Evolutionary conservation across 2,888 invertebrate species (phyloP).

Genomic region (Ophioninae sp.): DNA sequence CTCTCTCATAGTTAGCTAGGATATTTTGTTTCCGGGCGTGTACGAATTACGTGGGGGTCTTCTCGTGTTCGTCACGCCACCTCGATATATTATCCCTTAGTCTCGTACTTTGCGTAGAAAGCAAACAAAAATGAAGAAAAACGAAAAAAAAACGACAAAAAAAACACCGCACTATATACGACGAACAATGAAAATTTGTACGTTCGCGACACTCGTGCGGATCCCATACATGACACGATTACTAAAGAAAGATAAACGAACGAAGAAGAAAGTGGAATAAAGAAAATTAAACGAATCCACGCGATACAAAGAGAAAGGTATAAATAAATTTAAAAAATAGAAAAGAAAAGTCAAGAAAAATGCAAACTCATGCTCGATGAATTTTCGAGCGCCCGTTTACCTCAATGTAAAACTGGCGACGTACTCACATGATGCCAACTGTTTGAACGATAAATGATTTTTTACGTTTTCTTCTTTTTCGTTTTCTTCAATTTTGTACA

Average conservation of each 20-base stretch:
- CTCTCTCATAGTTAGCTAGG: slow-evolving; percentile 71
- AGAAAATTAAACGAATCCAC: slow-evolving; percentile 14
- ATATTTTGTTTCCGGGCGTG: slow-evolving; percentile 60
- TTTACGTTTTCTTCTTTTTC: too few relatives aligned
- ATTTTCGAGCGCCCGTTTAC: slow-evolving; percentile 1
- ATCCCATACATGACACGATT: slow-evolving; percentile 43
- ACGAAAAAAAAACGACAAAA: too few relatives aligned
- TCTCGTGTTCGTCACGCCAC: slow-evolving; percentile 13
- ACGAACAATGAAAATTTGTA: slow-evolving; percentile 16
- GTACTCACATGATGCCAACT: slow-evolving; percentile 62
- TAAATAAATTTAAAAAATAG: background rate
- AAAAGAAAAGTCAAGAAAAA: too few relatives aligned
- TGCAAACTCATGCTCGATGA: slow-evolving; percentile 26
- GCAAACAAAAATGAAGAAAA: slow-evolving; percentile 15
- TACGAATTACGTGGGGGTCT: slow-evolving; percentile 48
- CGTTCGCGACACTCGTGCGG: slow-evolving; percentile 21
- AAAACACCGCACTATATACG: slow-evolving; percentile 19
- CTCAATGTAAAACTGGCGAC: slow-evolving; percentile 25
- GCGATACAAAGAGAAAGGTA: slow-evolving; percentile 12
- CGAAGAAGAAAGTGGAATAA: slow-evolving; percentile 5
- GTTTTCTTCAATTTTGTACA: background rate
- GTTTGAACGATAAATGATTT: slow-evolving; percentile 40
- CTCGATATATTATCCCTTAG: slow-evolving; percentile 1
- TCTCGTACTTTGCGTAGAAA: slow-evolving; percentile 28
- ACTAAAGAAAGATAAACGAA: slow-evolving; percentile 9